Conservation (phyloP, 64 coral and sea anemone species). For the Porites lutea region DNA sequence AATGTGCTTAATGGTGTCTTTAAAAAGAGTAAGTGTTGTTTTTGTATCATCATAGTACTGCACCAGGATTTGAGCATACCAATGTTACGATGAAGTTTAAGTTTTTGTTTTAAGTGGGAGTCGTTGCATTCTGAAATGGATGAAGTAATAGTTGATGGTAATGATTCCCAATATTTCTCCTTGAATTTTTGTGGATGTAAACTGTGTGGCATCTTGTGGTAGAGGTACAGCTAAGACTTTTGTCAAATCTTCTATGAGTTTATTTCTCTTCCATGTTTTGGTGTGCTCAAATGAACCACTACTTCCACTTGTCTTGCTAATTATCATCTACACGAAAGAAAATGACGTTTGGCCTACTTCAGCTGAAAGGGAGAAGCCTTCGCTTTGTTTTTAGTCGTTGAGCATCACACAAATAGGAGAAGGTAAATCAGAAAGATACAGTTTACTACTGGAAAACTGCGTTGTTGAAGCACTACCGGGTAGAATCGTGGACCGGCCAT, state of each 20-base stretch:
- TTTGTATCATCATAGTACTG: constrained; percentile 43
- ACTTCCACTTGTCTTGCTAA: too few relatives aligned
- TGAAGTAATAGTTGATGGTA: constrained; percentile 16
- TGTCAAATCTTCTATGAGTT: constrained; percentile 29
- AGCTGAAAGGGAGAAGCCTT: too few relatives aligned
- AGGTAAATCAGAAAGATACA: too few relatives aligned
- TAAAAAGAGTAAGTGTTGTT: constrained; percentile 64
- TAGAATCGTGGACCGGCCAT: too few relatives aligned
- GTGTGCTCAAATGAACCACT: constrained; percentile 34
- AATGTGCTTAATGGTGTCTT: constrained; percentile 58
- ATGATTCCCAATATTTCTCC: constrained; percentile 55
- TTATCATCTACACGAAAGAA: too few relatives aligned
- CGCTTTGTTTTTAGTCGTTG: too few relatives aligned
- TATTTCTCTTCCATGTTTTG: constrained; percentile 29
- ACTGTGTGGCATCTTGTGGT: constrained; percentile 33
- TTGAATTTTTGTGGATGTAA: constrained; percentile 45
- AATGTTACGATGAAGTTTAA: constrained; percentile 36
- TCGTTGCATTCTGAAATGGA: constrained; percentile 25
- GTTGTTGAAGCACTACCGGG: too few relatives aligned
- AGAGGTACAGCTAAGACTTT: constrained; percentile 36
- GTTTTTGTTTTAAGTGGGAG: constrained; percentile 50
- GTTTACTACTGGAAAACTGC: too few relatives aligned
- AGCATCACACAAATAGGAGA: too few relatives aligned
- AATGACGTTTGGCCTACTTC: too few relatives aligned
- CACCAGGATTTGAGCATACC: constrained; percentile 63